Evolutionary conservation across 2,113 vertebrate genomes (phyloP), one percentile per base, ranked within the genome.

Genomic region (Paramisgurnus dabryanus): DNA sequence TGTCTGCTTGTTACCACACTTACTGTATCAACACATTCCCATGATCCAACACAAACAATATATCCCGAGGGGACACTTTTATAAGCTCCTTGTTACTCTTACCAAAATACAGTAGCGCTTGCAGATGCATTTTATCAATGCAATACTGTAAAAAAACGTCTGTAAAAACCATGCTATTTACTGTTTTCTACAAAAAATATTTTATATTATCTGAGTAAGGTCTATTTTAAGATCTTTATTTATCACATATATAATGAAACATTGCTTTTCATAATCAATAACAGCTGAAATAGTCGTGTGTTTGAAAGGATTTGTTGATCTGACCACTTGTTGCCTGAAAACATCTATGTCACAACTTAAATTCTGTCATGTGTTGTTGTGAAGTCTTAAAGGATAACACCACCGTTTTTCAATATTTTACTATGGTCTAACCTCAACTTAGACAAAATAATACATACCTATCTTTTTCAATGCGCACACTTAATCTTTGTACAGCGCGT

Each of bases 21-120:
- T 58, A 84, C 73, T 71, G 76, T 75, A 85, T 82, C 82, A 87
- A 87, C 86, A 87, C 78, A 76, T 80, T 79, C 61, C 55, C 78
- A 76, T 76, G 71, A 80, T 82, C 84, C 78, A 75, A 82, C 78
- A 81, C 84, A 87, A 85, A 85, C 84, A 82, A 47, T 45, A 75
- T 27, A 41, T 80, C 84, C 84, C 69, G 43, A 40, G 86, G 66
- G 43, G 40, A n/a, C 34, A 70, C 78, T 75, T 41, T 47, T 67
- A 40, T 9, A 53, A 34, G 58, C 41, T 75, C 60, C n/a, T 75
- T 75, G 47, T 75, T 64, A 61, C 69, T 72, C 15, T 58, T 72
- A n/a, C n/a, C 34, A 34, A 58, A 41, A 49, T 41, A 18, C 39
- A 10, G 5, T 41, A 72, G 69, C n/a, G 5, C 53, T 58, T 18